phyloP scores from a whole-genome alignment of 2,797 vertebrate species.

The Alosa sapidissima region DNA sequence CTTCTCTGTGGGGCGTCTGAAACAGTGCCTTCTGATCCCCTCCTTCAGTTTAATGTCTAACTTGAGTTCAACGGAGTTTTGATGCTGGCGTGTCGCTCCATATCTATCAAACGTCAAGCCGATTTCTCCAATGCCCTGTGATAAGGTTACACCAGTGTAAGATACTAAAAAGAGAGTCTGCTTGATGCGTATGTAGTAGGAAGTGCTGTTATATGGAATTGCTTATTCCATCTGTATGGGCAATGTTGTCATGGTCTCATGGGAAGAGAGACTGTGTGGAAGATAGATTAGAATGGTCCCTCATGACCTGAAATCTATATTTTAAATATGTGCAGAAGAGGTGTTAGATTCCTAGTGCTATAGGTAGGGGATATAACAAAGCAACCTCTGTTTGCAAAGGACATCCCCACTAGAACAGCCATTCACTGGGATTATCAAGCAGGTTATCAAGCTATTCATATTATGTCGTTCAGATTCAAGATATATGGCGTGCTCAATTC shows the following conservation, averaged over 20 bases:
- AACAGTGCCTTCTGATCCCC: conserved; percentile 25
- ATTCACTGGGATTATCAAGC: too few relatives aligned
- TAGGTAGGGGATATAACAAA: too few relatives aligned
- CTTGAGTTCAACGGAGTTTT: conserved; percentile 40
- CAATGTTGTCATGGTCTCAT: background rate
- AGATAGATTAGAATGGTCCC: background rate
- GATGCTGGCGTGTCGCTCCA: conserved; percentile 30
- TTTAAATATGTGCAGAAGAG: too few relatives aligned
- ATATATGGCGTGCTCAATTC: too few relatives aligned
- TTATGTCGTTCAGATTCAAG: background rate
- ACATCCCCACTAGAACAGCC: too few relatives aligned
- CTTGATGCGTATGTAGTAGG: conserved; percentile 1
- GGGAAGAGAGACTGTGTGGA: background rate
- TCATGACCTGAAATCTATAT: too few relatives aligned
- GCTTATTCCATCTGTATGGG: background rate
- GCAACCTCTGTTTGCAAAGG: too few relatives aligned
- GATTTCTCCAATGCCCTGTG: conserved; percentile 32
- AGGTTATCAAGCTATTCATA: too few relatives aligned
- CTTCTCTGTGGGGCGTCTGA: background rate
- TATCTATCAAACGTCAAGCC: conserved; percentile 36
- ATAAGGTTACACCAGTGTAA: conserved; percentile 25
- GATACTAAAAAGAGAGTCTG: conserved; percentile 15
- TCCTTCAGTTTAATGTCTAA: conserved; percentile 37
- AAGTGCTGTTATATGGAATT: background rate
- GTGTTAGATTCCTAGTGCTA: too few relatives aligned